Evolutionary conservation across 2,797 vertebrate species (phyloP).

Genomic region (Acanthis flammea): DNA sequence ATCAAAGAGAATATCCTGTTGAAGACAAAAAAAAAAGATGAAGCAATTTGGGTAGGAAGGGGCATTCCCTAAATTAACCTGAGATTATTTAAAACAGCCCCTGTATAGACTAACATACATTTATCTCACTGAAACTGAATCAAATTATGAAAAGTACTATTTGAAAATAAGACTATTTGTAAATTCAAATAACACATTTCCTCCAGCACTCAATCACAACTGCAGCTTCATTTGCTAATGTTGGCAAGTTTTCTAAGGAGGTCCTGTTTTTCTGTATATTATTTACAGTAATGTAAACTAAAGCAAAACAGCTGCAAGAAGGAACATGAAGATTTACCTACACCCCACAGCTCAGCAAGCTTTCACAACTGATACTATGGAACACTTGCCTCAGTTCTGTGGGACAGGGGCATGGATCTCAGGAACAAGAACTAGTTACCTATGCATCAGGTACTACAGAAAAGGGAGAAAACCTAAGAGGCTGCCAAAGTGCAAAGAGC

Average conservation of each 20-base stretch:
- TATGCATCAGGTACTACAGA: neutral
- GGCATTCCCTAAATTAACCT: neutral
- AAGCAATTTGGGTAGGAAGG: neutral
- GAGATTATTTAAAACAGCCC: neutral
- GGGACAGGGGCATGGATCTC: neutral
- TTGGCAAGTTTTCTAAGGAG: neutral
- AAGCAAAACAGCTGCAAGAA: neutral
- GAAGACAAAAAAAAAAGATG: slow-evolving; percentile 11
- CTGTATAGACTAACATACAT: rapidly evolving
- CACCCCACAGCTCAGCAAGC: neutral
- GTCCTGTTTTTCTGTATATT: neutral
- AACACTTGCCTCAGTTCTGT: neutral
- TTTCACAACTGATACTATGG: neutral
- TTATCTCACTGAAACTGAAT: neutral
- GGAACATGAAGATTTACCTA: neutral
- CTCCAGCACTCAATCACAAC: neutral
- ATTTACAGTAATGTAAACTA: neutral
- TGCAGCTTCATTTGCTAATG: neutral
- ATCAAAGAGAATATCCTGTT: slow-evolving; percentile 96
- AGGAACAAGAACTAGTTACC: neutral
- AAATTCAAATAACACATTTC: neutral
- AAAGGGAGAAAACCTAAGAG: neutral
- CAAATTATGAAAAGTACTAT: neutral
- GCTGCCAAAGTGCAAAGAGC: neutral
- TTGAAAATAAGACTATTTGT: neutral